Evolutionary conservation across 2,888 invertebrate species (phyloP), one percentile per base, ranked within the genome.

Genomic region (Polydrusus pterygomalis): DNA sequence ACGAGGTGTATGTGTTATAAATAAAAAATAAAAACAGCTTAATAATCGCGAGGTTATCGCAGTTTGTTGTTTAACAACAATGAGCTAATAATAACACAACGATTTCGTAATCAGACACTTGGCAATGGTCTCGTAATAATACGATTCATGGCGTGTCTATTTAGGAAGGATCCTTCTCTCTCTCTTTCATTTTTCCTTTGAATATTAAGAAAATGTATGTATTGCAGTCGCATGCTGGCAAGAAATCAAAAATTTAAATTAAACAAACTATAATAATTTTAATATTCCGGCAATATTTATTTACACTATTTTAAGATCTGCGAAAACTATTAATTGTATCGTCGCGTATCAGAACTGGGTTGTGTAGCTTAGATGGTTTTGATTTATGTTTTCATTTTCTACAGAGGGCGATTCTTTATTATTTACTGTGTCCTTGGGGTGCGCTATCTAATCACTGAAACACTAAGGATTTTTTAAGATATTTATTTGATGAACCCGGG

Each of bases 21-120:
- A 60, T 60, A 60, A 60, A 60, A 60, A 60, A 60, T 60, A 60
- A 15, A 60, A 38, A 60, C 58, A 38, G 11, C 58, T 38, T 60
- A 38, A 60, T 60, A 60, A 60, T 58, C 38, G 58, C 58, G 58
- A 17, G 58, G 38, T 60, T 60, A 60, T 60, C 58, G 58, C 58
- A 60, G 17, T 38, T 38, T 60, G 58, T 60, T 60, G 58, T 60
- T 60, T 60, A 60, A 60, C 38, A 60, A 60, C 58, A 60, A 60
- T 60, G 38, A 60, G 58, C 40, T 60, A 60, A 60, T 60, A 60
- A 60, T 60, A 60, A 60, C 38, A 30, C 38, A 11, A 18, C 38
- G 2, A 60, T 60, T 60, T 60, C 58, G 58, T 60, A 60, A 60
- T 60, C 58, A 60, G 58, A 60, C 38, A 34, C 58, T 60, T 60